Evolutionary conservation across 1,140 invertebrate genomes (phyloP).

Genomic region (Chrysomallon squamiferum): DNA sequence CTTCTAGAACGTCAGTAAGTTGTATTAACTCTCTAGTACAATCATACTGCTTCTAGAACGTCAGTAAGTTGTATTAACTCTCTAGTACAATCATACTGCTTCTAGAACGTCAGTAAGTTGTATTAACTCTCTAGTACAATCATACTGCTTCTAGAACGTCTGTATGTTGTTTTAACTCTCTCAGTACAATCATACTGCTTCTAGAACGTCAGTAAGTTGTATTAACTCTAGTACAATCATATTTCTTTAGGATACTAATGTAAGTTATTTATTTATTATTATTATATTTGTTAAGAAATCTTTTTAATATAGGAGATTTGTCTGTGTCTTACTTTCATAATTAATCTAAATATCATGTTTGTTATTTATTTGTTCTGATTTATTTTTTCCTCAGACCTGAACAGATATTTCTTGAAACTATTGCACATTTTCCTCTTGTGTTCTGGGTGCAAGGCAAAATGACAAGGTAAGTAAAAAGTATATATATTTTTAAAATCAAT

Average conservation of each 20-base stretch:
- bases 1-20: slow-evolving; percentile 70
- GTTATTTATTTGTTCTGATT: background rate
- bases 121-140: too few species aligned
- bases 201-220: slow-evolving; percentile 74
- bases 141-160: background rate
- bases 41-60: background rate
- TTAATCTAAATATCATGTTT: too few species aligned
- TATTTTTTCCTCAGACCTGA: slow-evolving; percentile 72
- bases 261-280: too few species aligned
- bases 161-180: slow-evolving; percentile 76
- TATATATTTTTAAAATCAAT: too few species aligned
- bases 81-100: slow-evolving; percentile 92
- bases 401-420: slow-evolving; percentile 90
- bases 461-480: slow-evolving; percentile 78
- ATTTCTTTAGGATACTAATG: too few species aligned
- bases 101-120: slow-evolving; percentile 71
- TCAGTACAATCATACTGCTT: slow-evolving; percentile 94
- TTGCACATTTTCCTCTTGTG: slow-evolving; percentile 93
- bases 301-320: too few species aligned
- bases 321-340: too few species aligned
- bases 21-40: too few species aligned
- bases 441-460: slow-evolving; percentile 97
- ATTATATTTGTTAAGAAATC: too few species aligned
- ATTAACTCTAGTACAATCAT: too few species aligned
- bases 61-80: slow-evolving; percentile 74